Percentiles rank a stretch among this genome's conserved stretches.
Evolutionary conservation across 2,113 vertebrate genomes (phyloP).

Genomic region (Chaetura pelagica): DNA sequence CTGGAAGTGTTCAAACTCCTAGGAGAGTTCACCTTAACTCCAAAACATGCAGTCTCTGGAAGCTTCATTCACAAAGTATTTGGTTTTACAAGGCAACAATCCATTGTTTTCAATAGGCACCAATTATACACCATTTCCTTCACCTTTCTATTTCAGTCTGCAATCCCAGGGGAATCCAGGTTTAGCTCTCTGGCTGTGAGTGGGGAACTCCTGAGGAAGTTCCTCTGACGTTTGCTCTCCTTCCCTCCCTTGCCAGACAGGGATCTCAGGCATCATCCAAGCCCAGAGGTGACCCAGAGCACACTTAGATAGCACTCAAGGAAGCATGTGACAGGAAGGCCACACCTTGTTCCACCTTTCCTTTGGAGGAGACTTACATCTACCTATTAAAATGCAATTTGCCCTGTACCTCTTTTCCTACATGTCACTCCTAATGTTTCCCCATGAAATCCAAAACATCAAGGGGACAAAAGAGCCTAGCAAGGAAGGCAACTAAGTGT

Average conservation of each 20-base stretch:
- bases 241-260: neutral
- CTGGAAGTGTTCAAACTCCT: neutral
- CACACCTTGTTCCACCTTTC: neutral
- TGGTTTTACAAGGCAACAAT: neutral
- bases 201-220: neutral
- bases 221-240: neutral
- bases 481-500: neutral
- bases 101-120: neutral
- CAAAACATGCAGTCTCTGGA: neutral
- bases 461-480: neutral
- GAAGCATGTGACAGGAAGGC: neutral
- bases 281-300: neutral
- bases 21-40: neutral
- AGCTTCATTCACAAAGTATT: slow-evolving; percentile 26
- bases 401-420: neutral
- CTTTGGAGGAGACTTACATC: neutral
- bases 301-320: neutral
- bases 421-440: neutral
- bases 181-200: neutral
- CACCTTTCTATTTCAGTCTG: neutral
- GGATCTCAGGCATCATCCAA: neutral
- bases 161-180: neutral
- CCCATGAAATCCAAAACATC: neutral
- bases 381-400: neutral
- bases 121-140: slow-evolving; percentile 8